phyloP scores from a whole-genome alignment of 2,888 invertebrate genomes.

The Gortyna flavago region DNA sequence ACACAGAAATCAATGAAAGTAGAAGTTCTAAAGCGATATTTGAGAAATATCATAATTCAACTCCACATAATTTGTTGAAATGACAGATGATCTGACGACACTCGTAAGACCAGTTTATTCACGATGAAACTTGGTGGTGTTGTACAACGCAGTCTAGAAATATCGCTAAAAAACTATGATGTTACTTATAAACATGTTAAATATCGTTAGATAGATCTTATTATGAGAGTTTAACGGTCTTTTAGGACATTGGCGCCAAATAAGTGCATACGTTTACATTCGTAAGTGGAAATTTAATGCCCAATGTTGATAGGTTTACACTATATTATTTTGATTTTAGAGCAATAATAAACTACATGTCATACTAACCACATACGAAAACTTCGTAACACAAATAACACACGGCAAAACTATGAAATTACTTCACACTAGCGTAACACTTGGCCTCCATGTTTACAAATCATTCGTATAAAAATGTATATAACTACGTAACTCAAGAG shows the following conservation, averaged over 20 bases:
- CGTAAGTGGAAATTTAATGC: constrained; percentile 54
- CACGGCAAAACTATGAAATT: constrained; percentile 71
- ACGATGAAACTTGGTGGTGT: constrained; percentile 73
- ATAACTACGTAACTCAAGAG: constrained; percentile 78
- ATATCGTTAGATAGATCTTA: constrained; percentile 62
- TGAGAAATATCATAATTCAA: constrained; percentile 72
- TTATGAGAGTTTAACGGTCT: constrained; percentile 83
- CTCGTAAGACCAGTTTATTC: constrained; percentile 86
- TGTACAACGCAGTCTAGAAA: constrained; percentile 59
- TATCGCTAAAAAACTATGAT: constrained; percentile 54
- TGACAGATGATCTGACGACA: constrained; percentile 89
- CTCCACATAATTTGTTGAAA: constrained; percentile 79
- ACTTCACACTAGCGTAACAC: constrained; percentile 80
- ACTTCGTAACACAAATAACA: constrained; percentile 65
- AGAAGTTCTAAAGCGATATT: constrained; percentile 47
- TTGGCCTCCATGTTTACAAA: constrained; percentile 90
- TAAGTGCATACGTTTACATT: constrained; percentile 89
- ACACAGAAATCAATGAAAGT: constrained; percentile 45
- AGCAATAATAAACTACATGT: constrained; percentile 45
- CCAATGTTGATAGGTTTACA: constrained; percentile 54
- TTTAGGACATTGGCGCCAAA: constrained; percentile 89
- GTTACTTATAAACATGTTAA: constrained; percentile 59
- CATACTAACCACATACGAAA: constrained; percentile 76
- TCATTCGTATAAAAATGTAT: constrained; percentile 84
- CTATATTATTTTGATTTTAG: constrained; percentile 42